A percentile compares a stretch with the other conserved stretches of the same genome.
These are phyloP conservation scores for Enteromius treurensis DNA, from an alignment of 2,797 vertebrate genomes.

Conservation along the genomic window DNA sequence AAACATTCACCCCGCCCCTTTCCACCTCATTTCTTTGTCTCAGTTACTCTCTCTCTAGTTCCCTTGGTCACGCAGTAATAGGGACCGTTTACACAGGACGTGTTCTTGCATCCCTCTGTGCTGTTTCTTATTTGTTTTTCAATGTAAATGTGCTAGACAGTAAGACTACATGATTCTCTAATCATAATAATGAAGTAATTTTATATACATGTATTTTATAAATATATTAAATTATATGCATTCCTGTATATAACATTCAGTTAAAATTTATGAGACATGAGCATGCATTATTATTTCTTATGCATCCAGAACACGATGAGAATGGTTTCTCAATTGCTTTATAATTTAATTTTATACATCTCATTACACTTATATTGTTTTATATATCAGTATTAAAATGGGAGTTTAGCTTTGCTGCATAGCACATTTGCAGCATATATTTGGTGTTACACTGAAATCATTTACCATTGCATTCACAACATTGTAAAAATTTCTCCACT, in stretches of 20 bases:
- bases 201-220: neutral
- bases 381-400: neutral
- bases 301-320: neutral
- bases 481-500: neutral
- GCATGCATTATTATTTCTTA: neutral
- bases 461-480: neutral
- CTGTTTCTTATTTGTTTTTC: neutral
- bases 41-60: conserved; percentile 14
- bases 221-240: neutral
- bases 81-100: conserved; percentile 8
- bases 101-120: conserved; percentile 20
- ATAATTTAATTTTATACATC: neutral
- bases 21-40: conserved; percentile 36
- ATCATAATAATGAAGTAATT: neutral
- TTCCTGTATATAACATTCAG: neutral
- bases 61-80: conserved; percentile 2
- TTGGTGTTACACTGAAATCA: neutral
- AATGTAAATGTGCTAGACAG: neutral
- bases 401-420: neutral
- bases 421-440: neutral
- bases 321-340: neutral
- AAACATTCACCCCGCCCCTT: conserved; percentile 32
- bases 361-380: conserved; percentile 1
- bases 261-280: neutral
- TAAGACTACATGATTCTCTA: neutral